Evolutionary conservation across 2,797 vertebrate species (phyloP), one percentile per base, ranked within the genome.

Genomic region (Gymnodraco acuticeps): DNA sequence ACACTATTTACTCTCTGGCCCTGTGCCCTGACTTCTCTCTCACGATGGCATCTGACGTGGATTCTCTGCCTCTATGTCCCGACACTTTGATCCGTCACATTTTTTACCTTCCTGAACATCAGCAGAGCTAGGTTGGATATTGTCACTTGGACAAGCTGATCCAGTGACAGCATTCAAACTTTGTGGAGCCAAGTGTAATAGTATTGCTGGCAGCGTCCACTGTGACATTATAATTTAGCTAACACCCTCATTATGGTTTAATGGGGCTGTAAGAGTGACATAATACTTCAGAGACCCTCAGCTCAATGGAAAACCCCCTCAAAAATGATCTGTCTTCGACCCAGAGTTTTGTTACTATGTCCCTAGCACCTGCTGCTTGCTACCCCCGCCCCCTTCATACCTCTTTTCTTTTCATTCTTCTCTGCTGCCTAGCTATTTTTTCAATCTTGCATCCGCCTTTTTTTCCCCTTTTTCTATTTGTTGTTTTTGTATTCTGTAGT

Each of bases 271-370:
- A 69, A 82, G 73, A 78, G 77, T 91, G 90, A 93, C 88, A 85
- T 92, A 91, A 93, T 90, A 78, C 91, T 83, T 64, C 70, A 85
- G 89, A 91, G 92, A 92, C 88, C 75, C 80, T 82, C 68, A 54
- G 64, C 79, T 86, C 64, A 48, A 61, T 86, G 87, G 88, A 93
- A 92, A 91, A 81, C 73, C 87, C 89, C 87, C 70, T 79, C 10
- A 0, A 73, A 53, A 65, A 70, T 43, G 64, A 85, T 89, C 66
- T 59, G 20, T 78, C 53, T 78, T 67, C 81, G 80, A 88, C 85
- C 78, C 70, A 66, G 17, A 81, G 70, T 75, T 75, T 20, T 72
- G 78, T 84, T 79, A 76, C 63, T 75, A 48, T 5, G 15, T 80
- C 78, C 56, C 68, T 45, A 59, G 69, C 87, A 89, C 84, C 78